Evolutionary conservation across 2,888 invertebrate species (phyloP), one percentile per base, ranked within the genome.

Genomic region (Dinocampus coccinellae): DNA sequence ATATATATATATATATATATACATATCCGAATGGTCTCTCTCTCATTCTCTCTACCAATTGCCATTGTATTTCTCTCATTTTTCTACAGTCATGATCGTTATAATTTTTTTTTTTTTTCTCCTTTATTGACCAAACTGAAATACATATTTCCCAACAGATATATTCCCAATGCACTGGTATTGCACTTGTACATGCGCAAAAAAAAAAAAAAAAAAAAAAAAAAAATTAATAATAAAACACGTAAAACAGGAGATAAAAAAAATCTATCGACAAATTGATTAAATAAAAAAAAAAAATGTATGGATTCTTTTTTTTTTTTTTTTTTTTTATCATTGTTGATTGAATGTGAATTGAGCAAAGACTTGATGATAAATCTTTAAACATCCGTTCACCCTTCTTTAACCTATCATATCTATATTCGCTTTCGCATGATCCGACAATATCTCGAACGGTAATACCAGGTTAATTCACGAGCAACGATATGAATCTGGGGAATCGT

Each of bases 401-500:
- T 16, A 47, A 47, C 47, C 47, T 7, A 2, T n/a, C n/a, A 13
- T n/a, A n/a, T n/a, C 16, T 16, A n/a, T 52, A 26, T 29, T 29
- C 29, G n/a, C n/a, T 29, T 29, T 20, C 33, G 34, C 60, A 34
- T 61, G 34, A 39, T 33, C 34, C 61, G 20, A 33, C 42, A 22
- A 55, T 55, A 26, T 55, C 24, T 24, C 26, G 7, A 34, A 53
- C 29, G 7, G 39, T 62, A 52, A 34, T 52, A 24, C 60, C 68
- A 47, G 55, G 33, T 57, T 60, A 55, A 61, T 61, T 53, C 60
- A 42, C 60, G 73, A 73, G 70, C 64, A 70, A 42, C 68, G 69
- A 74, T 74, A 74, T 69, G 71, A 66, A 74, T 71, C 73, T 57
- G 16, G 60, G 69, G 65, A 57, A 68, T 68, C 61, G 69, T 67